Conservation (phyloP, 1,140 invertebrate genomes). For the Pachypeltis micranthus region DNA sequence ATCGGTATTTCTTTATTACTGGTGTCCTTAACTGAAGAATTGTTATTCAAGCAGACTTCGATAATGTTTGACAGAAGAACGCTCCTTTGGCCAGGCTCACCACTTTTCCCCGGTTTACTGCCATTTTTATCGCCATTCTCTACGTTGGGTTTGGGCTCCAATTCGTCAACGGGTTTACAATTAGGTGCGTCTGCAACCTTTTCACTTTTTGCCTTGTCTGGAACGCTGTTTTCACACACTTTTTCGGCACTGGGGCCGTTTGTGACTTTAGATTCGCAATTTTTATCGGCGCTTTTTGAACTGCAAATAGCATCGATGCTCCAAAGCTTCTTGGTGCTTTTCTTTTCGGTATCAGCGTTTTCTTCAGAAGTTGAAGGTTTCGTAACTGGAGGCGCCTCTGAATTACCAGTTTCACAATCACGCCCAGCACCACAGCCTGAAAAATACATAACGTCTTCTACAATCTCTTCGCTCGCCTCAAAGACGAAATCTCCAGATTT, state of each 20-base stretch:
- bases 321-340: conserved; percentile 28
- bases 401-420: conserved; percentile 47
- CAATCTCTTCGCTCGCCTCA: conserved; percentile 50
- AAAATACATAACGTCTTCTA: conserved; percentile 54
- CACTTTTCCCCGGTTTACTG: neutral
- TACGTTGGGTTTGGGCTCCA: conserved; percentile 12
- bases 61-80: conserved; percentile 15
- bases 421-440: conserved; percentile 54
- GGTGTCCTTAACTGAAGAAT: neutral
- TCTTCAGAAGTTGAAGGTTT: neutral
- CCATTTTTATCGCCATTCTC: conserved; percentile 3
- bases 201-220: neutral
- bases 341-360: conserved; percentile 16
- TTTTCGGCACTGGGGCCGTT: neutral
- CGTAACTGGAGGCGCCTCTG: neutral
- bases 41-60: conserved; percentile 13
- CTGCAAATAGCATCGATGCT: conserved; percentile 30
- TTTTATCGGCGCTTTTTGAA: conserved; percentile 6
- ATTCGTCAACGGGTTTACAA: neutral
- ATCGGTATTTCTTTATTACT: neutral
- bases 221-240: neutral
- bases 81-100: neutral
- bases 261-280: neutral
- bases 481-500: neutral
- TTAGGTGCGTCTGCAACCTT: neutral